Base-by-base conservation (phyloP, 2,113 vertebrate genomes). In the Nerophis lumbriciformis region DNA sequence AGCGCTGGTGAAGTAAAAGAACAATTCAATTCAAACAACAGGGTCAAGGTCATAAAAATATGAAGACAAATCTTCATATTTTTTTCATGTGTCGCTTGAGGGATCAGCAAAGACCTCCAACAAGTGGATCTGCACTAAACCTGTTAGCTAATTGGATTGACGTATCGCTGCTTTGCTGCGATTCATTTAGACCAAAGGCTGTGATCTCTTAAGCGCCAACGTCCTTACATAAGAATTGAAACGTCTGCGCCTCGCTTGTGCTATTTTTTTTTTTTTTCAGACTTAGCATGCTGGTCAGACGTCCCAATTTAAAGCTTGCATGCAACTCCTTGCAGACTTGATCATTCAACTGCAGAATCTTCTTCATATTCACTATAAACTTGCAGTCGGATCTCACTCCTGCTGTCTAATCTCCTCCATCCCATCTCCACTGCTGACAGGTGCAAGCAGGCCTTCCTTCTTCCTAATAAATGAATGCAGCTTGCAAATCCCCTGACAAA, bases 111-210 rank as follows among this genome's bases (percentile, higher is more conserved):
- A 75, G 61, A 71, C 67, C 66, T 72, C 63, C 53, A 12, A 38
- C 78, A 82, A 79, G 82, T 75, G 59, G 87, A 87, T 88, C 83
- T 78, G 61, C 76, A 21, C 63, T 90, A 90, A 89, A 87, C 85
- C 82, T 21, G 77, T 90, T 86, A 83, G 77, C 58, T 90, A 90
- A 90, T 86, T 52, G 85, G 89, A 86, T 91, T 90, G 80, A 48
- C 64, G 51, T 83, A 80, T 85, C 62, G 50, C 77, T 68, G 76
- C 66, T 63, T 59, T 65, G 64, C 76, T 71, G 68, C 70, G 79
- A 85, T 85, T 88, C 69, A 73, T 83, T 80, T 77, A 83, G 75
- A 76, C 79, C 76, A 82, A 68, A 75, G 78, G 80, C 79, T 83
- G 48, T 78, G 82, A 84, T 85, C 77, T 86, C 75, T 82, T 87